Percentiles rank a stretch among this genome's conserved stretches.
phyloP scores from a whole-genome alignment of 2,113 vertebrate species.

The Thunnus thynnus region DNA sequence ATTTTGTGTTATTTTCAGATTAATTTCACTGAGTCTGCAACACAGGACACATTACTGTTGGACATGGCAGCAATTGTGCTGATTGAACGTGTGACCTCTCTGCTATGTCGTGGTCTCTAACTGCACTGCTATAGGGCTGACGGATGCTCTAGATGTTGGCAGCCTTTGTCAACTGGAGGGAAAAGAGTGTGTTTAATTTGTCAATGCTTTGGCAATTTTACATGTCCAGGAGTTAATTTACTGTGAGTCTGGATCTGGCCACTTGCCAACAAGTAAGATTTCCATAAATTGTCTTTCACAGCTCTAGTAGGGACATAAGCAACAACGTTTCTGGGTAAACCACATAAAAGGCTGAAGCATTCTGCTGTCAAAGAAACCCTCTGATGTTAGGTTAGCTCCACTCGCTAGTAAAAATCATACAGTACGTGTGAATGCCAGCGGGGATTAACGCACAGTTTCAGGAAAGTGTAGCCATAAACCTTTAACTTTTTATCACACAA shows the following conservation, averaged over 20 bases:
- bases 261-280: not conserved
- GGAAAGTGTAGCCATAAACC: conserved; percentile 26
- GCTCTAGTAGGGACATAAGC: conserved; percentile 9
- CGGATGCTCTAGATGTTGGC: not conserved
- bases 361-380: not conserved
- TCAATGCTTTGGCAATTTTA: not conserved
- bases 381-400: not conserved
- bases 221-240: not conserved
- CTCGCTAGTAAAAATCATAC: not conserved
- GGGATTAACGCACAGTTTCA: conserved; percentile 6
- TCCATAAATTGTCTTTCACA: not conserved
- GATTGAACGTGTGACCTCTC: conserved; percentile 28
- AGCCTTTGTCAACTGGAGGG: not conserved
- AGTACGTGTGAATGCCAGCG: not conserved
- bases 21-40: conserved; percentile 4
- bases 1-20: no score
- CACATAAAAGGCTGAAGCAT: not conserved
- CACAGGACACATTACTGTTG: conserved; percentile 32
- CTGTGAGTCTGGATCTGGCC: not conserved
- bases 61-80: not conserved
- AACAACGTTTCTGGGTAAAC: not conserved
- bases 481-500: not conserved
- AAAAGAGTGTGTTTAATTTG: conserved; percentile 1
- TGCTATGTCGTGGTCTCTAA: not conserved
- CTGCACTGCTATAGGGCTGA: not conserved